Evolutionary conservation across 1,140 invertebrate genomes (phyloP).

Genomic region (Rhopalosiphum maidis): DNA sequence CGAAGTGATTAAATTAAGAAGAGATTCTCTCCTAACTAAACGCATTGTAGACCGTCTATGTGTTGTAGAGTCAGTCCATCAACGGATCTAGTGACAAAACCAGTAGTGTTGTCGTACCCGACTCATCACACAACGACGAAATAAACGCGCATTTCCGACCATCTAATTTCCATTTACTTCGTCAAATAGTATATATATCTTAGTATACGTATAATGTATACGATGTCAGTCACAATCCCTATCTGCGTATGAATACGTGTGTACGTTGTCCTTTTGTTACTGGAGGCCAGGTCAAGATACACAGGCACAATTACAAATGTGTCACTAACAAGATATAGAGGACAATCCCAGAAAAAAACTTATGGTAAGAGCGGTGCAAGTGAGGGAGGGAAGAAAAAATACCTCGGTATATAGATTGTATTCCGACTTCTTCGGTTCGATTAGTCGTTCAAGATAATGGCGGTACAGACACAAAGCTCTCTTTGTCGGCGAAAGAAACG

Average conservation of each 20-base stretch:
- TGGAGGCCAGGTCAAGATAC: constrained; percentile 35
- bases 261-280: not conserved
- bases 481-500: constrained; percentile 50
- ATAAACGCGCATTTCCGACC: not conserved
- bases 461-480: constrained; percentile 50
- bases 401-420: constrained; percentile 39
- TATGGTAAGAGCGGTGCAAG: not conserved
- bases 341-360: constrained; percentile 20
- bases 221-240: not conserved
- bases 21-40: not conserved
- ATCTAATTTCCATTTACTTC: not conserved
- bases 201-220: not conserved
- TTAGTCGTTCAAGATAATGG: constrained; percentile 53
- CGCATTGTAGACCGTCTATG: not conserved
- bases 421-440: constrained; percentile 54
- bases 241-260: not conserved
- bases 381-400: constrained; percentile 24
- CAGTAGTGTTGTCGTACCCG: not conserved
- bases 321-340: constrained; percentile 35
- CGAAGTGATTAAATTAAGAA: not conserved
- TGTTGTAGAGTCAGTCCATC: not conserved
- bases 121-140: not conserved
- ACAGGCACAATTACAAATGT: constrained; percentile 29
- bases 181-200: not conserved
- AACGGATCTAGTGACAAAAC: not conserved